Evolutionary conservation across 2,888 invertebrate species (phyloP).

Genomic region (Conistra vaccinii): DNA sequence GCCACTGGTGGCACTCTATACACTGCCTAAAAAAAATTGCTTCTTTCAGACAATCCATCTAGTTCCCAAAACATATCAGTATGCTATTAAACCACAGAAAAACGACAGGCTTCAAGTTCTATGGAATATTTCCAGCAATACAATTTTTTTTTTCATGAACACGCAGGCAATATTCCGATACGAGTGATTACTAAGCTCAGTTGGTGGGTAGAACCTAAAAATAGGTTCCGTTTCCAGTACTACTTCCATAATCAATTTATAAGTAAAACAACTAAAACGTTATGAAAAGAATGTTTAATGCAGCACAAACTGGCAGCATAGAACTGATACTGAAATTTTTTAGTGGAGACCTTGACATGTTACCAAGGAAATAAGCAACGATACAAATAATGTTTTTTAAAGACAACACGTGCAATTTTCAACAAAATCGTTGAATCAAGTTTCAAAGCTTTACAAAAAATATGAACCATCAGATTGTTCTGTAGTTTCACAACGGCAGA

Average conservation of each 20-base stretch:
- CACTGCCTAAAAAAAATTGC: too few relatives aligned
- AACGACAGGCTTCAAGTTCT: neutral
- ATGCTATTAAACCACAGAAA: neutral
- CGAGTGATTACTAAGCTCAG: neutral
- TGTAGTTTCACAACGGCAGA: conserved; percentile 35
- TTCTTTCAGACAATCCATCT: neutral
- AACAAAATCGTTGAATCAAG: neutral
- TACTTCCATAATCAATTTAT: too few relatives aligned
- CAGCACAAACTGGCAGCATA: neutral
- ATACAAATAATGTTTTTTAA: neutral
- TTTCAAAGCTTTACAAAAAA: too few relatives aligned
- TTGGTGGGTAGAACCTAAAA: conserved; percentile 2
- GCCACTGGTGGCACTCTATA: too few relatives aligned
- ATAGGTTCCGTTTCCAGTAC: neutral
- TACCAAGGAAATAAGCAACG: neutral
- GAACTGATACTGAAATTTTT: neutral
- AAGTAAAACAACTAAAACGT: too few relatives aligned
- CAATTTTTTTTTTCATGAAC: neutral
- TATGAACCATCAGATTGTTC: too few relatives aligned
- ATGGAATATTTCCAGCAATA: neutral
- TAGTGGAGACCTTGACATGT: neutral
- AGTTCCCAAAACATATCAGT: neutral
- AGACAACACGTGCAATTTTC: neutral
- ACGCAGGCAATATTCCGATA: neutral
- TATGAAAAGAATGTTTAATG: neutral